Conservation (phyloP, 2,113 vertebrate species). For the Chionomys nivalis region DNA sequence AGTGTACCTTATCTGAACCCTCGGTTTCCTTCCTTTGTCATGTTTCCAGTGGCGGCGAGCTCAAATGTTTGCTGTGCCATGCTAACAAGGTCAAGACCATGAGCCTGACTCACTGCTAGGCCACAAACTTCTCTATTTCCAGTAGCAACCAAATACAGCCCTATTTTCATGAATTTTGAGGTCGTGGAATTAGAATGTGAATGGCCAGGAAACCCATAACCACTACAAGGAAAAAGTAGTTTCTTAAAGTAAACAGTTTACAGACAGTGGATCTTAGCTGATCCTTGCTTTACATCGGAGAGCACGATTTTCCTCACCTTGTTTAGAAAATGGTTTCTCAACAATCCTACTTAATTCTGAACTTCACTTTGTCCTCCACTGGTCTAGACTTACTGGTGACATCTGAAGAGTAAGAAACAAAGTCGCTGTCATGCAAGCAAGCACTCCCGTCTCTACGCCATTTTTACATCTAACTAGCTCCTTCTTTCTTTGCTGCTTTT, state of each 20-base stretch:
- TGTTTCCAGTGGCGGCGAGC: background rate
- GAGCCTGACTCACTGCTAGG: background rate
- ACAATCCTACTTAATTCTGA: background rate
- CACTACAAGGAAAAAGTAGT: constrained; percentile 23
- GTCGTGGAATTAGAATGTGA: background rate
- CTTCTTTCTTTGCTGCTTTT: background rate
- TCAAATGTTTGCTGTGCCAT: background rate
- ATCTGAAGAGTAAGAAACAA: background rate
- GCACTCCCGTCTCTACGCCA: background rate
- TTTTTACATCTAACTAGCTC: background rate
- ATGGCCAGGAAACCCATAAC: background rate
- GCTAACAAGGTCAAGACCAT: background rate
- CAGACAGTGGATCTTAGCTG: background rate
- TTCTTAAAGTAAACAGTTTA: constrained; percentile 52
- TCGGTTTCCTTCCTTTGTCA: background rate
- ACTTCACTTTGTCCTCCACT: background rate
- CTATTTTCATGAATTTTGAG: constrained; percentile 9
- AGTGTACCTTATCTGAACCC: background rate
- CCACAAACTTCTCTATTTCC: constrained; percentile 5
- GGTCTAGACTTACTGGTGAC: background rate
- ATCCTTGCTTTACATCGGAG: background rate
- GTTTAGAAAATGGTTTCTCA: constrained; percentile 19
- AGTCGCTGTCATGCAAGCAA: background rate
- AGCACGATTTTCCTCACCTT: background rate
- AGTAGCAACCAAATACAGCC: background rate